These are phyloP conservation scores for Fopius arisanus DNA, from an alignment of 1,140 invertebrate species.

Conservation along the genomic window DNA sequence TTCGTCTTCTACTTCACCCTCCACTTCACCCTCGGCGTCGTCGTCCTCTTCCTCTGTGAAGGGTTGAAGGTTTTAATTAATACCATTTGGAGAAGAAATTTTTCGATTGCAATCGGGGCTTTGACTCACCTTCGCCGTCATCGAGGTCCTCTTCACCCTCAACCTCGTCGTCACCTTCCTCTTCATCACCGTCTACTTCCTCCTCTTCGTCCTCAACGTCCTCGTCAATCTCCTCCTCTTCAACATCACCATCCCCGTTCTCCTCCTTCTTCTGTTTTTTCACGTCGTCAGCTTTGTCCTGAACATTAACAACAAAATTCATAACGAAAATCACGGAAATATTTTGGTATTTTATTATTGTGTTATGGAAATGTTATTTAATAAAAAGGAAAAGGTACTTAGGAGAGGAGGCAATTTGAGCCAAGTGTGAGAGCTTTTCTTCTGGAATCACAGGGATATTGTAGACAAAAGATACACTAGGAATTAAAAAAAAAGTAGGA, in stretches of 20 bases:
- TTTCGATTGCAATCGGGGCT: background rate
- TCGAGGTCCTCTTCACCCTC: conserved; percentile 75
- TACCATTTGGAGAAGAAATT: background rate
- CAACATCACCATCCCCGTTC: conserved; percentile 71
- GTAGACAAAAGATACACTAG: no score
- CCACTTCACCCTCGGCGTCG: conserved; percentile 67
- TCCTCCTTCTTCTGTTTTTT: conserved; percentile 83
- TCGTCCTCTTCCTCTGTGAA: conserved; percentile 71
- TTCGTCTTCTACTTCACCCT: conserved; percentile 69
- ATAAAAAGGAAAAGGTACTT: background rate
- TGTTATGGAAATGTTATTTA: no score
- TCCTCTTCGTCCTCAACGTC: conserved; percentile 60
- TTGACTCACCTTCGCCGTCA: conserved; percentile 68
- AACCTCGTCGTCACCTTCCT: conserved; percentile 72
- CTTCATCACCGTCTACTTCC: conserved; percentile 56
- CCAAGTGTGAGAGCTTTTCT: no score
- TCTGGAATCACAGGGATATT: no score
- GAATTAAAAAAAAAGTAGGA: no score
- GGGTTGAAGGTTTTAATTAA: conserved; percentile 36
- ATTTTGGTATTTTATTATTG: no score
- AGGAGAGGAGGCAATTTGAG: background rate
- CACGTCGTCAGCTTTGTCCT: conserved; percentile 77
- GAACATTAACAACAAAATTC: conserved; percentile 42
- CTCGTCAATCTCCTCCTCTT: conserved; percentile 62
- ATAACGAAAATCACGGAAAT: no score